A percentile compares a stretch with the other conserved stretches of the same genome.
phyloP scores from a whole-genome alignment of 2,113 vertebrate genomes.

The Misgurnus anguillicaudatus region DNA sequence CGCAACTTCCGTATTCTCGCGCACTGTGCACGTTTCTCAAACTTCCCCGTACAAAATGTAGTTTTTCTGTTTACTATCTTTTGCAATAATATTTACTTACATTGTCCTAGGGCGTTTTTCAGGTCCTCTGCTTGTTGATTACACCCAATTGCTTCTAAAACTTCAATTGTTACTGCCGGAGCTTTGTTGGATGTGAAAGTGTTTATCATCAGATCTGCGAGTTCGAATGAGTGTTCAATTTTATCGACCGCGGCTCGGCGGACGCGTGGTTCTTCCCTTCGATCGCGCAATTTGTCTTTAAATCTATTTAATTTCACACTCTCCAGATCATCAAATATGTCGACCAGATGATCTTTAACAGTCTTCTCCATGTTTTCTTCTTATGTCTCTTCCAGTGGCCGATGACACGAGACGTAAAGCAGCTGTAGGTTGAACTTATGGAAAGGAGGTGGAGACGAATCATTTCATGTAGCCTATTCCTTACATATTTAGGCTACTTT shows the following conservation, averaged over 20 bases:
- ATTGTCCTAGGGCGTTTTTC: neutral
- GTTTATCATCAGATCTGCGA: conserved; percentile 47
- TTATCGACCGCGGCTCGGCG: neutral
- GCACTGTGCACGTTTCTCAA: neutral
- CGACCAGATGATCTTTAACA: rapidly evolving
- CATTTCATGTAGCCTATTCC: too few species aligned
- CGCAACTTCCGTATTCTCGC: neutral
- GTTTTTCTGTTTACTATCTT: too few species aligned
- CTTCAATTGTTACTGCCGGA: rapidly evolving
- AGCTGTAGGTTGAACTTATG: neutral
- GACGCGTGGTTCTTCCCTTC: conserved; percentile 22
- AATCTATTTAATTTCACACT: rapidly evolving
- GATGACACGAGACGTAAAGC: neutral
- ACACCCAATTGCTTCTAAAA: neutral
- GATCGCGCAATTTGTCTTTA: conserved; percentile 16
- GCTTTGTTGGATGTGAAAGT: conserved; percentile 24
- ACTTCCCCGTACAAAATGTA: neutral
- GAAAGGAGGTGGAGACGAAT: neutral
- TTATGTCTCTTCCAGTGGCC: neutral
- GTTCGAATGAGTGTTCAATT: rapidly evolving
- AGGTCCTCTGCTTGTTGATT: neutral
- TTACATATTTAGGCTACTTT: too few species aligned
- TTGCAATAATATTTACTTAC: neutral
- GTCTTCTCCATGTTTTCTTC: conserved; percentile 48
- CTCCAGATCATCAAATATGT: neutral